A percentile compares a stretch with the other conserved stretches of the same genome.
phyloP scores from a whole-genome alignment of 2,113 vertebrate species.

The Stomatorhinus ivindoensis region DNA sequence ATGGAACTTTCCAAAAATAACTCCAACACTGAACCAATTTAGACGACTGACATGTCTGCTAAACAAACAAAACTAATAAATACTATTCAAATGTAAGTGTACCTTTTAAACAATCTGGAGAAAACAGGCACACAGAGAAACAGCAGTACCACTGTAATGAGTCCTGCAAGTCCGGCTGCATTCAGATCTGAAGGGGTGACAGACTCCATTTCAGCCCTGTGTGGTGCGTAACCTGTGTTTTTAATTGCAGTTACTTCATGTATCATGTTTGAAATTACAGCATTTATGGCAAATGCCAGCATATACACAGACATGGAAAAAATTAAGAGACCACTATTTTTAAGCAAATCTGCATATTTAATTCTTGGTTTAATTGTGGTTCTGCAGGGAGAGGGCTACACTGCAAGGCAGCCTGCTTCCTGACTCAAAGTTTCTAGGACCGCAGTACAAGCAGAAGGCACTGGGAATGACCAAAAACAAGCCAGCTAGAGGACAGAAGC shows the following conservation, averaged over 20 bases:
- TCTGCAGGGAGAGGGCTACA: no score
- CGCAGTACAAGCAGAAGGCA: no score
- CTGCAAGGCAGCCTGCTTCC: no score
- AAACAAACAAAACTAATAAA: not conserved
- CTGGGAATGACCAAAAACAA: no score
- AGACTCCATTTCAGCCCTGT: not conserved
- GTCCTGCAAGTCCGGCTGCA: not conserved
- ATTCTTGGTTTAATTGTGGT: no score
- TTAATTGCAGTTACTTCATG: not conserved
- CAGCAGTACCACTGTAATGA: conserved; percentile 11
- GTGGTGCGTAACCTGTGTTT: not conserved
- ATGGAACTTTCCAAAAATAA: not conserved
- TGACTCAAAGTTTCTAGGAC: no score
- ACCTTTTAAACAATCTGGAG: conserved; percentile 48
- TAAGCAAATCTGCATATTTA: no score
- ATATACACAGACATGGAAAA: not conserved
- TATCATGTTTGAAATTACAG: not conserved
- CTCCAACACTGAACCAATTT: not conserved
- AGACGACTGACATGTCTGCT: not conserved
- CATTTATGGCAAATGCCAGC: not conserved
- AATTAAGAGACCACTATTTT: no score
- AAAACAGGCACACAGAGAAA: conserved; percentile 28
- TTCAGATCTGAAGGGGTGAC: conserved; percentile 25
- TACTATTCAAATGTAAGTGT: not conserved
- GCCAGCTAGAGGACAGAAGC: no score